Percentiles rank a stretch among this genome's conserved stretches.
Conservation (phyloP, 2,888 invertebrate species). For the Kryphioiulus occultus region DNA sequence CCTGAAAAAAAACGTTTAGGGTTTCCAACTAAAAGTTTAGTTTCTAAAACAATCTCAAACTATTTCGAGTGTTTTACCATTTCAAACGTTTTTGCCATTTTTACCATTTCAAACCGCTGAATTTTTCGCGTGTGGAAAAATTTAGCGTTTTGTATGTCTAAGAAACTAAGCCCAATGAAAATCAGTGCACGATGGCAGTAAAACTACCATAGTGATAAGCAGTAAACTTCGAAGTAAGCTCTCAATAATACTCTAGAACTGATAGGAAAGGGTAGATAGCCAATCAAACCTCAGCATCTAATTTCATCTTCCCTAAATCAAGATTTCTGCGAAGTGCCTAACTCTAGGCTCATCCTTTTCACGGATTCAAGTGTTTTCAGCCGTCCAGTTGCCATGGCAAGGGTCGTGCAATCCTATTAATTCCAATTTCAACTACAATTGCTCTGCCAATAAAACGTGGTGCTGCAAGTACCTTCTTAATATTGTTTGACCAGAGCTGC, state of each 20-base stretch:
- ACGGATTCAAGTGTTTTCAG: neutral
- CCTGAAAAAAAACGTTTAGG: too few species aligned
- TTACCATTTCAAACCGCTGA: too few species aligned
- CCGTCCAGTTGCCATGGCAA: constrained; percentile 9
- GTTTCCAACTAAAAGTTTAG: too few species aligned
- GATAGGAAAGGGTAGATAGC: neutral
- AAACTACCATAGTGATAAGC: neutral
- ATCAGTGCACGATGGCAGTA: neutral
- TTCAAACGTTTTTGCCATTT: too few species aligned
- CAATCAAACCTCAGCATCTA: neutral
- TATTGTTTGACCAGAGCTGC: constrained; percentile 11
- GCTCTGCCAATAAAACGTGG: constrained; percentile 14
- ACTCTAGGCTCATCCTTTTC: neutral
- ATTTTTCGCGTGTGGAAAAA: too few species aligned
- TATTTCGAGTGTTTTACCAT: too few species aligned
- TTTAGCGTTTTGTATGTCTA: neutral
- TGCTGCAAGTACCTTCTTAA: neutral
- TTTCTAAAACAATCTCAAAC: too few species aligned
- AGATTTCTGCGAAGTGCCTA: neutral
- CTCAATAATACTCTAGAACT: neutral
- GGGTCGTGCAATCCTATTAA: neutral
- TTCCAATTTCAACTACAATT: constrained; percentile 32
- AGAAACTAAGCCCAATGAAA: neutral
- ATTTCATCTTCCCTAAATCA: neutral
- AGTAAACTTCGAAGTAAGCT: neutral